Evolutionary conservation across 2,888 invertebrate species (phyloP), one percentile per base, ranked within the genome.

Genomic region (Choreutis nemorana): DNA sequence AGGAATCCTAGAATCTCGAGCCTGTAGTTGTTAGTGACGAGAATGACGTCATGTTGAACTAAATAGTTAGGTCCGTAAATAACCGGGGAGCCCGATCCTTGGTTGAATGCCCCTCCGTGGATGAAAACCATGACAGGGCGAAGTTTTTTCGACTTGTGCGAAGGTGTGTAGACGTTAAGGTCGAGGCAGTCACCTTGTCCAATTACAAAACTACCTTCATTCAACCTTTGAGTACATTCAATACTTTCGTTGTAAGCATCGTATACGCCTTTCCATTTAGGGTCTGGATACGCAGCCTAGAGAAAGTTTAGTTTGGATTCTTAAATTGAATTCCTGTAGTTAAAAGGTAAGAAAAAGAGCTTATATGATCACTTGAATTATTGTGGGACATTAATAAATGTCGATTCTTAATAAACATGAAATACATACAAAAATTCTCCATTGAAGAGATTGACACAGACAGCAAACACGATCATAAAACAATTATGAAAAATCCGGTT

Each of bases 111-210:
- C 10, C 77, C 77, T 9, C 77, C 77, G 23, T 78, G 77, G 36
- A 78, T 62, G 40, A 65, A 77, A 1, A 75, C 61, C 70, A 78
- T 75, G 16, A 78, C 77, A 3, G 77, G 75, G 1, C 50, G 48
- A 0, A 42, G 45, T 2, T 42, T 21, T 3, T 33, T 20, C 3
- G 33, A 14, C 2, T 31, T 24, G 7, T 42, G 33, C 2, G 48
- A 20, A 1, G 78, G 78, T 1, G 65, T 60, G 42, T 72, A 73
- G 1, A 78, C 45, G 36, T 77, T 78, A 1, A 73, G 41, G 0
- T 54, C 55, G 30, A 77, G 61, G 31, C 77, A 78, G 40, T 78
- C 59, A 33, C 73, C 73, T 18, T 36, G 45, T 2, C 75, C 77
- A 1, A 51, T 37, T 7, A 70, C 44, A 8, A 33, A 44, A 11